These are phyloP conservation scores for Amorpha juglandis DNA, from an alignment of 2,888 invertebrate species.

Conservation along the genomic window DNA sequence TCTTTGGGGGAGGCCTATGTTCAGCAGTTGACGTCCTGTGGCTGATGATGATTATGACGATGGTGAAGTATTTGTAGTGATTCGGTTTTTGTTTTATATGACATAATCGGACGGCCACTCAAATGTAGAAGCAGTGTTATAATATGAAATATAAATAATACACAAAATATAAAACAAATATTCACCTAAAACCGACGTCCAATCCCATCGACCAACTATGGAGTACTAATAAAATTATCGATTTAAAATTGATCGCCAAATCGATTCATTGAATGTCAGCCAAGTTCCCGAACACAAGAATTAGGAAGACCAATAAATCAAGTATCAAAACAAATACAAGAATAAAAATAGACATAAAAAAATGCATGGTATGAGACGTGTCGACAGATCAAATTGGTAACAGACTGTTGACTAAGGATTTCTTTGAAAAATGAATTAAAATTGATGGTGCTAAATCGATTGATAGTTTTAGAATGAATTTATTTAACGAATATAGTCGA, in stretches of 20 bases:
- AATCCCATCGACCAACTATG: not conserved
- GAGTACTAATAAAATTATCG: conserved; percentile 7
- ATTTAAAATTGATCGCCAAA: not conserved
- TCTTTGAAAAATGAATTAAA: not conserved
- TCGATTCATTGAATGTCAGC: conserved; percentile 9
- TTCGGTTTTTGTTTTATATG: no score
- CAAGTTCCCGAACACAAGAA: conserved; percentile 36
- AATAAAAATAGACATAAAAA: conserved; percentile 8
- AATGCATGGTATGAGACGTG: conserved; percentile 10
- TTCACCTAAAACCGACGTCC: conserved; percentile 7
- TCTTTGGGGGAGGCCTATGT: no score
- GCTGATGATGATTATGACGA: no score
- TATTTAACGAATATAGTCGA: no score
- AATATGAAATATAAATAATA: not conserved
- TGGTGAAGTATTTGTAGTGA: no score
- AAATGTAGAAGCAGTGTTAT: not conserved
- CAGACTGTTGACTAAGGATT: not conserved
- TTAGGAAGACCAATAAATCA: conserved; percentile 27
- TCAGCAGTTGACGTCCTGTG: no score
- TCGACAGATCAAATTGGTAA: not conserved
- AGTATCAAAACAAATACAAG: conserved; percentile 12
- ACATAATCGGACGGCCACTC: no score
- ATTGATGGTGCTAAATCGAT: not conserved
- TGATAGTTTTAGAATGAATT: not conserved
- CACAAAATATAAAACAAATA: not conserved